A percentile compares a stretch with the other conserved stretches of the same genome.
These are phyloP conservation scores for Poeciliopsis occidentalis DNA, from an alignment of 2,113 vertebrate genomes.

Conservation along the genomic window DNA sequence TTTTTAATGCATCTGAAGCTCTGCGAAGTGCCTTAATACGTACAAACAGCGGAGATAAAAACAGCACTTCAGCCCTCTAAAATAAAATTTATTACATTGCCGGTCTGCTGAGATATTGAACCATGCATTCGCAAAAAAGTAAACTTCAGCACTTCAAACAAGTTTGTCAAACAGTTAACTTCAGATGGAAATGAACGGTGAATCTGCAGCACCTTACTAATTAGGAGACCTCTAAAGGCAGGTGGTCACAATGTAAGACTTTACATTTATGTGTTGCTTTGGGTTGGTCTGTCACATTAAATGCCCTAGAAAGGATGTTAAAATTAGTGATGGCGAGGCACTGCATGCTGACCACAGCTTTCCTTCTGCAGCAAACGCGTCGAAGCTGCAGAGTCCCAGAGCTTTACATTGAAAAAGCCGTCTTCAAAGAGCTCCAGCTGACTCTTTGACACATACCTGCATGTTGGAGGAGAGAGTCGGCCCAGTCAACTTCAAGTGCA, in stretches of 20 bases:
- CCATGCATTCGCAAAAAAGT: too few relatives aligned
- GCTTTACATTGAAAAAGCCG: conserved; percentile 53
- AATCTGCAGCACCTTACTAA: too few relatives aligned
- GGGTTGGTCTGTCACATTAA: not conserved
- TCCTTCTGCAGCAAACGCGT: conserved; percentile 19
- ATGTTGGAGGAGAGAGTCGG: conserved; percentile 39
- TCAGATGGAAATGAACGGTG: too few relatives aligned
- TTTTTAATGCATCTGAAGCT: not conserved
- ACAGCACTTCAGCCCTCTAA: too few relatives aligned
- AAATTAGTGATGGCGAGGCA: not conserved
- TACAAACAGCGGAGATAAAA: too few relatives aligned
- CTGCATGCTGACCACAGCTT: not conserved
- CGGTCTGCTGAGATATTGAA: too few relatives aligned
- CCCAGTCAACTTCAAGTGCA: conserved; percentile 54
- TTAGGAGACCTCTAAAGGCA: too few relatives aligned
- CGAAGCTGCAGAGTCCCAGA: conserved; percentile 10
- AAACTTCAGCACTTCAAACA: too few relatives aligned
- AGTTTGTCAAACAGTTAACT: too few relatives aligned
- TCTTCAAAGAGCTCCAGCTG: conserved; percentile 57
- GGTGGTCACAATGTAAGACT: too few relatives aligned
- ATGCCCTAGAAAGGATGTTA: not conserved
- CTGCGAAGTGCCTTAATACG: too few relatives aligned
- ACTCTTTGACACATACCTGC: conserved; percentile 45
- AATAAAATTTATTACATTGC: too few relatives aligned
- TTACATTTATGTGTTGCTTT: not conserved